These are phyloP conservation scores for Sylvia borin DNA, from an alignment of 2,797 vertebrate genomes.

Conservation along the genomic window DNA sequence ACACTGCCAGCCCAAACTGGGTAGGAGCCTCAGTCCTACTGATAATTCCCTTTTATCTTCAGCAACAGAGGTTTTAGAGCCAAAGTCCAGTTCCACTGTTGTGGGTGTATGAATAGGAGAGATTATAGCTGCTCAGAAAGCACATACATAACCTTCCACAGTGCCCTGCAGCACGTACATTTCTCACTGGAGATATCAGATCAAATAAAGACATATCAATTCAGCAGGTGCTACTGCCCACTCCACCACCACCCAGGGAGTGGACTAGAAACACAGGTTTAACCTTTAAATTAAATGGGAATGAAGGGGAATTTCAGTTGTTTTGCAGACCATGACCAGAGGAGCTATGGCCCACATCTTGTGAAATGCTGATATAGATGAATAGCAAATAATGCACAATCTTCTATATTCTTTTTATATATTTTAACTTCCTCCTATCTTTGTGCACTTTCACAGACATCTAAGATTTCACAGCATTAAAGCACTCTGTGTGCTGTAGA, in stretches of 20 bases:
- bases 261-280: neutral
- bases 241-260: neutral
- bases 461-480: conserved; percentile 9
- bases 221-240: neutral
- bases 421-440: conserved; percentile 15
- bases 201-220: neutral
- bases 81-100: neutral
- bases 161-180: neutral
- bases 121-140: neutral
- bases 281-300: neutral
- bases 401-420: neutral
- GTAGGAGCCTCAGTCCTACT: neutral
- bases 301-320: neutral
- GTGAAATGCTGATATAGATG: neutral
- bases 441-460: neutral
- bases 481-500: neutral
- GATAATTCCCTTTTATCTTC: neutral
- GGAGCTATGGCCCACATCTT: neutral
- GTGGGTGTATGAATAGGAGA: neutral
- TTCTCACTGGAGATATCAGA: neutral
- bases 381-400: neutral
- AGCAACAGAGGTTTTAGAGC: neutral
- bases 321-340: neutral
- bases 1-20: fast-evolving
- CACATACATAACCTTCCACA: neutral